Evolutionary conservation across 1,140 invertebrate species (phyloP).

Genomic region (Caerostris extrusa): DNA sequence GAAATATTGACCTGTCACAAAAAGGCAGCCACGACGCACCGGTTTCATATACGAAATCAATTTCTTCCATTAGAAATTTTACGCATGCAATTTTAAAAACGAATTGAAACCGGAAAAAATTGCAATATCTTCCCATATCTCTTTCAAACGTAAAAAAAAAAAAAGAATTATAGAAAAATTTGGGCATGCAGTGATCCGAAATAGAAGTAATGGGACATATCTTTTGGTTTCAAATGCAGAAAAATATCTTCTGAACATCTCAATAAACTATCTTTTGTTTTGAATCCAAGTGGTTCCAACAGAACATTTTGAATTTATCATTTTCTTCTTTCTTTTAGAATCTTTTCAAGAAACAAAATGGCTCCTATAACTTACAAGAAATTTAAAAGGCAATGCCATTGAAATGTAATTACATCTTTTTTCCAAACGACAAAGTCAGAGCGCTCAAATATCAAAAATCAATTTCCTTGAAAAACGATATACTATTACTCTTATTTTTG

Average conservation of each 20-base stretch:
- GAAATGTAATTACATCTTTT: not conserved
- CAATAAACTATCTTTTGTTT: constrained; percentile 52
- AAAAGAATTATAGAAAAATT: constrained; percentile 4
- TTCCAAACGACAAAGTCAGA: not conserved
- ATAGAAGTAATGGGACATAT: constrained; percentile 24
- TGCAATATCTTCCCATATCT: not conserved
- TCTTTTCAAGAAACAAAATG: not conserved
- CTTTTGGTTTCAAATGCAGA: constrained; percentile 35
- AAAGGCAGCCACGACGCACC: not conserved
- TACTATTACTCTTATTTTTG: not conserved
- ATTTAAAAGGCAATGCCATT: not conserved
- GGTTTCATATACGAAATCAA: not conserved
- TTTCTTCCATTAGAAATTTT: not conserved
- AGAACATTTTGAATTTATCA: constrained; percentile 2
- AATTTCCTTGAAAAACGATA: not conserved
- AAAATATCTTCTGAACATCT: constrained; percentile 45
- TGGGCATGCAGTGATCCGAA: constrained; percentile 31
- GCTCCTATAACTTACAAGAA: not conserved
- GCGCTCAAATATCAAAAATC: not conserved
- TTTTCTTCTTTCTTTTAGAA: not conserved
- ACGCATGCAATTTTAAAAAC: not conserved
- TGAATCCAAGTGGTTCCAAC: not conserved
- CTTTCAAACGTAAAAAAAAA: not conserved
- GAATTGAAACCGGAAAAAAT: not conserved
- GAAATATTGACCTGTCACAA: constrained; percentile 12